phyloP scores from a whole-genome alignment of 2,113 vertebrate species.

The Oxyruncus cristatus region DNA sequence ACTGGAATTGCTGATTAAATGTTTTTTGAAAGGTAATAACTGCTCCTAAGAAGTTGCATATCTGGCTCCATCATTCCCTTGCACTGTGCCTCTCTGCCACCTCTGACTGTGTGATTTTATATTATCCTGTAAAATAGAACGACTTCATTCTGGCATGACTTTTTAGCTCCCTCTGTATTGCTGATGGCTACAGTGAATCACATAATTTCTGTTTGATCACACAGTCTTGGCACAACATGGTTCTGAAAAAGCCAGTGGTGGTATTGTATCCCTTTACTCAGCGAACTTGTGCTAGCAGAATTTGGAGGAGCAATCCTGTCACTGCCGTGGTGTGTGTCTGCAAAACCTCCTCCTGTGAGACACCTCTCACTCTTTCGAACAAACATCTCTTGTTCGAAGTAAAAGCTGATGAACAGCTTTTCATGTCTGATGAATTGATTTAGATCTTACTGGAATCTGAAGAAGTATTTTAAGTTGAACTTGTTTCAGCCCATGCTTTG shows the following conservation, averaged over 20 bases:
- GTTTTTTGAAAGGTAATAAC: background rate
- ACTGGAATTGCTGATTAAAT: background rate
- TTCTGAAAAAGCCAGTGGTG: background rate
- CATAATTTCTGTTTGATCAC: background rate
- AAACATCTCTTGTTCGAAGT: background rate
- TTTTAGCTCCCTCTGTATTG: background rate
- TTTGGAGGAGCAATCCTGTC: background rate
- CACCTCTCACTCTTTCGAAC: accelerated
- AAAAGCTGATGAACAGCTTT: background rate
- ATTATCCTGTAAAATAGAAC: background rate
- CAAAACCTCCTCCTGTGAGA: background rate
- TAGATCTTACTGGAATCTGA: background rate
- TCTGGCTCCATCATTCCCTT: background rate
- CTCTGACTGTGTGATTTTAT: background rate
- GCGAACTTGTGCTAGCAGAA: background rate
- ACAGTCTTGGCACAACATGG: background rate
- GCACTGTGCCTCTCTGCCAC: background rate
- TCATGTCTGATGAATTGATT: background rate
- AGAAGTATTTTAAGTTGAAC: background rate
- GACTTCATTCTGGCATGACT: background rate
- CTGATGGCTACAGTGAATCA: background rate
- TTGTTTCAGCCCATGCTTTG: background rate
- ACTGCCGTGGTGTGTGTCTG: accelerated
- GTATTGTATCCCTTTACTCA: accelerated
- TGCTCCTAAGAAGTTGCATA: background rate